Evolutionary conservation across 2,888 invertebrate species (phyloP), one percentile per base, ranked within the genome.

Genomic region (Drosophila recens): DNA sequence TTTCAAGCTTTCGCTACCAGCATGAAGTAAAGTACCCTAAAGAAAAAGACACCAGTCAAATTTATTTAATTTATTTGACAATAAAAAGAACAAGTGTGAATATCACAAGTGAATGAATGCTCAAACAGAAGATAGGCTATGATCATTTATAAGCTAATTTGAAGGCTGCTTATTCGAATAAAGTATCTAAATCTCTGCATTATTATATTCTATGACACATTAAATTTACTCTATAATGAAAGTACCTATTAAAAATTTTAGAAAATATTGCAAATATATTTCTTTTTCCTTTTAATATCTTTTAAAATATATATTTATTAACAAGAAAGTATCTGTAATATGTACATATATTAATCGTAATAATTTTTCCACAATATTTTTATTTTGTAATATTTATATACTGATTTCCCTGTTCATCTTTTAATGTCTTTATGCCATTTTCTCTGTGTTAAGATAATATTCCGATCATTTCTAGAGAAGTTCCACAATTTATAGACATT

Each of bases 61-160:
- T 79, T 79, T 53, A 78, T 75, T 75, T 74, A 57, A 68, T 45
- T 73, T 69, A 40, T 73, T 54, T 46, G 54, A 30, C 59, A 73
- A 73, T 61, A 34, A 46, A 34, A 42, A 40, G 2, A 68, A 66
- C 53, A 57, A 66, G 63, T 38, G 9, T 27, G 33, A 53, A 9
- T 20, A 36, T 15, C 10, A 6, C 23, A 46, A 40, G 20, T 46
- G n/a, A 43, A 8, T 15, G 10, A 10, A 38, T 33, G 8, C 0
- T 9, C 23, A 30, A 61, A 43, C 36, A 6, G 6, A 0, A 56
- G 15, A 59, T 74, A 48, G 46, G 11, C 62, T 66, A 11, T 33
- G 13, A 0, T 3, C 15, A 23, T 13, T 27, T 20, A 17, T 27
- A n/a, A 17, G 11, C 15, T 3, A 9, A 30, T 10, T 45, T n/a